Base-by-base conservation (phyloP, 64 coral and sea anemone genomes). In the Catalaphyllia jardinei region DNA sequence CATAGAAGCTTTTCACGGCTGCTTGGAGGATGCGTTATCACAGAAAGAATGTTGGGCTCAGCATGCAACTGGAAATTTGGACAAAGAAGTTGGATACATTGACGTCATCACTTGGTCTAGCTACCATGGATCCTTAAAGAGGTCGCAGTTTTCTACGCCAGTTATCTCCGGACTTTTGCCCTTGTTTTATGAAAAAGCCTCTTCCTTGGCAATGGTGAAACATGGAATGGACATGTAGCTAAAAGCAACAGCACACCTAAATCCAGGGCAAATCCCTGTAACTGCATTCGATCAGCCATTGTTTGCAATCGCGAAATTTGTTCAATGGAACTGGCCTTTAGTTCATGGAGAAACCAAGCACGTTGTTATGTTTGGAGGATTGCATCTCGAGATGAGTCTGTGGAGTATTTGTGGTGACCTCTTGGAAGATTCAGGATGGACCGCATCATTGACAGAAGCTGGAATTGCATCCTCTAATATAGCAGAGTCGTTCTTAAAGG, bases 121-220 rank as follows among this genome's bases (percentile, higher is more conserved):
- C 12, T 57, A 57, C 15, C 54, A 57, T 12, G 54, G 11, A 57
- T 57, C 54, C 15, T 1, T 57, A 0, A 57, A 16, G 9, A 11
- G 54, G 11, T 12, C 8, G 15, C 54, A 7, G 10, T 8, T 2
- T 13, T 0, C 15, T 1, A 15, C 8, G 52, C 74, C 88, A 89
- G 77, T 80, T 0, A 52, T 80, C 39, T 79, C 88, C 29, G 39
- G 77, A 72, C 77, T 89, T 5, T 52, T 89, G 88, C 88, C 74
- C n/a, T 33, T 89, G 60, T 89, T 89, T 89, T 63, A 89, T 16
- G 87, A 78, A 49, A 89, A 78, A 78, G 87, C 87, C 3, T 63
- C 87, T 42, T 35, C 87, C 65, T 63, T 88, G 29, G 72, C 57
- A 60, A 89, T 89, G 72, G 74, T 89, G 12, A 89, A 78, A 25